phyloP scores from a whole-genome alignment of 2,888 invertebrate genomes.

The Ceriagrion tenellum region DNA sequence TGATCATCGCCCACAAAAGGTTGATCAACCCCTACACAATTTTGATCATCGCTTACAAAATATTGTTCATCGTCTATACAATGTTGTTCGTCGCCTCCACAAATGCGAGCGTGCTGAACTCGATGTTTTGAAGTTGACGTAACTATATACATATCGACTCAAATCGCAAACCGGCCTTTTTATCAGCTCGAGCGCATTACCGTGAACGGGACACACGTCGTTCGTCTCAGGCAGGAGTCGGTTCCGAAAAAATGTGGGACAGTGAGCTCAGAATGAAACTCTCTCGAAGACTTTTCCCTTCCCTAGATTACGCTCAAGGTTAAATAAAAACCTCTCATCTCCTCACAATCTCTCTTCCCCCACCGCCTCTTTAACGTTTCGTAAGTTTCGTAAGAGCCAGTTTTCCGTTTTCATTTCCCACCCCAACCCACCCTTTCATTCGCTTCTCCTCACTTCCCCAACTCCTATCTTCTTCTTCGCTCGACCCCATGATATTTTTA shows the following conservation, averaged over 20 bases:
- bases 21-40: too few species aligned
- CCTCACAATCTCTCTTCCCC: not conserved
- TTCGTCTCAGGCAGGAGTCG: not conserved
- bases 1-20: too few species aligned
- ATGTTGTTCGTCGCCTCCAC: too few species aligned
- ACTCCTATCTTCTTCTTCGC: not conserved
- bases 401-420: not conserved
- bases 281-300: not conserved
- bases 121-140: too few species aligned
- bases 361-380: not conserved
- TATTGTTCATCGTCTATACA: too few species aligned
- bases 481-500: not conserved
- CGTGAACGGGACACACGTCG: too few species aligned
- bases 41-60: too few species aligned
- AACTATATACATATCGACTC: too few species aligned
- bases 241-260: not conserved
- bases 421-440: not conserved
- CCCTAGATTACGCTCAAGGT: conserved; percentile 7
- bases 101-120: too few species aligned
- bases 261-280: not conserved
- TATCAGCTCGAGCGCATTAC: too few species aligned
- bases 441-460: not conserved
- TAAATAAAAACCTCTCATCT: not conserved
- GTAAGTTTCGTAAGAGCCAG: not conserved
- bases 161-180: too few species aligned